Base-by-base conservation (phyloP, 2,113 vertebrate genomes). In the Budorcas taxicolor region DNA sequence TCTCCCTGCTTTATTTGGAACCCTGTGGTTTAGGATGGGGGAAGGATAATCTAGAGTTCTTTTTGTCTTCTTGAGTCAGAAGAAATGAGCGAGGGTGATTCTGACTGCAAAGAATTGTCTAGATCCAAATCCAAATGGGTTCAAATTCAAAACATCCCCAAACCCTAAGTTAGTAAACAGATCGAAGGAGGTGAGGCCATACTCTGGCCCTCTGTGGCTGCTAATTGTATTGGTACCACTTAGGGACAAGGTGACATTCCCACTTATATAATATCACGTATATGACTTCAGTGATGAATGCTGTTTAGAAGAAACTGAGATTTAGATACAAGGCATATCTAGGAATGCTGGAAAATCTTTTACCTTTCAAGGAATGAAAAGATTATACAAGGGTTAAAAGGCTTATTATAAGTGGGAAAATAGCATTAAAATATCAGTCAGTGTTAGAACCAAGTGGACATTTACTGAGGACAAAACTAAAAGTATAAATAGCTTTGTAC, bases 401-500 rank as follows among this genome's bases (percentile, higher is more conserved):
- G 1, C 21, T 95, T 92, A 6, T 50, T 92, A 6, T 50, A 93
- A 86, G 11, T 95, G 13, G 5, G 15, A 23, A 25, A 74, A 71
- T 15, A 95, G 52, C 31, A 91, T 81, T 76, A 89, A 86, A 96
- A 67, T 43, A n/a, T 23, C 82, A 14, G 23, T 87, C n/a, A 87
- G 1, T 29, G 14, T 91, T 88, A 93, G 57, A 95, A 93, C 23
- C n/a, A 92, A 57, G 82, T 55, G 17, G n/a, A 25, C 10, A 33
- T 87, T 96, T 95, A 50, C 78, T 91, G 53, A n/a, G 40, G 40
- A 95, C 64, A 95, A 97, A 94, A 64, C 47, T 84, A 45, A 82
- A 71, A 64, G 36, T 31, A 25, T 67, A 55, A 88, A 92, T 89
- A 78, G 78, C 58, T 97, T 93, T 95, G 78, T 67, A 87, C 47